Conservation (phyloP, 1,140 invertebrate species). For the Zelostemma sp. region DNA sequence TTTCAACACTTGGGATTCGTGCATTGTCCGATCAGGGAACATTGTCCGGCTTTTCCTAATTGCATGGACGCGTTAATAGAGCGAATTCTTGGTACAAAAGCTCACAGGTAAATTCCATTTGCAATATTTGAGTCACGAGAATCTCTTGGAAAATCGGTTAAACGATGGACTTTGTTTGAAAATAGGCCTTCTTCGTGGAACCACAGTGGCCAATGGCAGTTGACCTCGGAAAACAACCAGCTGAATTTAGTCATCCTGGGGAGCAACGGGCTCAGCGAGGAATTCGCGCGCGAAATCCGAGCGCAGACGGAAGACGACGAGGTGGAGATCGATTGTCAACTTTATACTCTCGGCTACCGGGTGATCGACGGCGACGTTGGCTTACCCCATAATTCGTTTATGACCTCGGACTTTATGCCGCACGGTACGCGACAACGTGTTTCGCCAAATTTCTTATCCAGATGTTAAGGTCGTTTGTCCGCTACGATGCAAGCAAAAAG, state of each 20-base stretch:
- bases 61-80: slow-evolving; percentile 92
- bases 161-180: not conserved
- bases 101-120: slow-evolving; percentile 71
- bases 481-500: no score
- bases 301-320: slow-evolving; percentile 85
- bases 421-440: no score
- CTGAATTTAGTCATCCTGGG: slow-evolving; percentile 83
- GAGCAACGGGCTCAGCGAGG: slow-evolving; percentile 81
- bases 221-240: slow-evolving; percentile 78
- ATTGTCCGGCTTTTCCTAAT: slow-evolving; percentile 91
- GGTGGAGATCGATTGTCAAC: slow-evolving; percentile 85
- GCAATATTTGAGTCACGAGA: not conserved
- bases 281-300: slow-evolving; percentile 83
- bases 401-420: slow-evolving; percentile 81
- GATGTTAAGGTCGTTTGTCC: no score
- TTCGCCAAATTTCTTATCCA: no score
- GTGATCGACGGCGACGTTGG: slow-evolving; percentile 89
- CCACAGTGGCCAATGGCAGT: slow-evolving; percentile 77
- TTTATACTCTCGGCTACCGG: slow-evolving; percentile 84
- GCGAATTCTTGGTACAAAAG: slow-evolving; percentile 79
- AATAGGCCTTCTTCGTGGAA: slow-evolving; percentile 77
- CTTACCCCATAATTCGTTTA: slow-evolving; percentile 82
- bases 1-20: slow-evolving; percentile 97
- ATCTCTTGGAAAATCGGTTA: not conserved
- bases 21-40: slow-evolving; percentile 93